Evolutionary conservation across 2,888 invertebrate species (phyloP).

Genomic region (Malthinus seriepunctatus): DNA sequence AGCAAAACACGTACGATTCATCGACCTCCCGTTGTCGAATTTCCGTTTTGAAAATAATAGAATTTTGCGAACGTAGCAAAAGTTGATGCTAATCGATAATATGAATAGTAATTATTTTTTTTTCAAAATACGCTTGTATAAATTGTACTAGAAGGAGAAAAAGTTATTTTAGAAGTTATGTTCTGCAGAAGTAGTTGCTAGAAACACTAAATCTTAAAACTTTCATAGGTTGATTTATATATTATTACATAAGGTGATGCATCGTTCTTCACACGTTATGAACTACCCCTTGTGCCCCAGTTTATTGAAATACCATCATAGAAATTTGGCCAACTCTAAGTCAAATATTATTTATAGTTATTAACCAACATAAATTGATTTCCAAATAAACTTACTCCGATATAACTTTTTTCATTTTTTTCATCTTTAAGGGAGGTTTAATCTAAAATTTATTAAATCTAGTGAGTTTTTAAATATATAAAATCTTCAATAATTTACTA

Average conservation of each 20-base stretch:
- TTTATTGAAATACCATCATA: conserved; percentile 16
- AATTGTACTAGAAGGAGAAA: no score
- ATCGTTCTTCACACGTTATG: conserved; percentile 23
- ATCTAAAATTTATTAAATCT: no score
- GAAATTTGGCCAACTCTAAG: conserved; percentile 12
- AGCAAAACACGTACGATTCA: conserved; percentile 11
- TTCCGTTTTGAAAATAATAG: conserved; percentile 25
- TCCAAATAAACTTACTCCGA: background rate
- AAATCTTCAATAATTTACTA: no score
- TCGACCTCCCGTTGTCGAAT: conserved; percentile 16
- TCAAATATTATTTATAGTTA: conserved; percentile 3
- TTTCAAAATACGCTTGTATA: no score
- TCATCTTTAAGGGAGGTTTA: no score
- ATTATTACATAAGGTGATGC: conserved; percentile 23
- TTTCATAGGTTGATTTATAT: conserved; percentile 27
- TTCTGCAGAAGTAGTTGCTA: conserved; percentile 22
- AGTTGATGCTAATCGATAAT: background rate
- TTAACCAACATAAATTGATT: conserved; percentile 4
- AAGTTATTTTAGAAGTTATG: conserved; percentile 14
- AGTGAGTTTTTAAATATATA: no score
- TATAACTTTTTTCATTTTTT: no score
- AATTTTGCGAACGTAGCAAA: conserved; percentile 14
- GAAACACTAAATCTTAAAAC: conserved; percentile 22
- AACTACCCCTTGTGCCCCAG: conserved; percentile 16
- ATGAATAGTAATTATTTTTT: background rate